Conservation (phyloP, 1,140 invertebrate genomes). For the Macrobrachium nipponense region DNA sequence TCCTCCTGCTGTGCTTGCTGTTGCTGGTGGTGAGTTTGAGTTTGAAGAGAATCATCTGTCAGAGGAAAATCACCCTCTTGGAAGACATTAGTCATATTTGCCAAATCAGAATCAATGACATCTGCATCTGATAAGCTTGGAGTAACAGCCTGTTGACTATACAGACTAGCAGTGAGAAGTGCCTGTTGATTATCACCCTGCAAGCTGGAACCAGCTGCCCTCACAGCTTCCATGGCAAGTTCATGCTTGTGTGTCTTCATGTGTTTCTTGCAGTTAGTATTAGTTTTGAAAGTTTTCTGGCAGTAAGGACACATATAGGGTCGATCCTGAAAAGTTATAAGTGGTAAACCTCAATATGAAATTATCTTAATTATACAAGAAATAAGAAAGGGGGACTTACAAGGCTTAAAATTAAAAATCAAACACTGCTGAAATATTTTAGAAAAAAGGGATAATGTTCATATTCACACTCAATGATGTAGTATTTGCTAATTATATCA, state of each 20-base stretch:
- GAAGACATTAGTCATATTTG: conserved; percentile 45
- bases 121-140: background rate
- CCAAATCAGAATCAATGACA: conserved; percentile 23
- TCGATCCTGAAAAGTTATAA: conserved; percentile 68
- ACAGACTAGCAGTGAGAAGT: conserved; percentile 44
- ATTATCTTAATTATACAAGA: background rate
- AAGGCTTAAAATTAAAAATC: too few species aligned
- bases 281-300: conserved; percentile 78
- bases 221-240: conserved; percentile 67
- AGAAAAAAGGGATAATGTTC: too few species aligned
- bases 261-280: conserved; percentile 77
- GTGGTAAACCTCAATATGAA: background rate
- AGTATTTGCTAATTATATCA: too few species aligned
- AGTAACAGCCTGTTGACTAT: conserved; percentile 30
- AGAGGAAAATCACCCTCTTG: conserved; percentile 50
- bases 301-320: conserved; percentile 81
- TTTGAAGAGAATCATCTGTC: conserved; percentile 26
- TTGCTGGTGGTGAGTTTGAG: conserved; percentile 29
- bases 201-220: conserved; percentile 53
- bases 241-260: conserved; percentile 78
- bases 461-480: too few species aligned
- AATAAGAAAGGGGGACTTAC: background rate
- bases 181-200: conserved; percentile 59
- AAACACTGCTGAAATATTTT: too few species aligned
- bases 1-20: conserved; percentile 30